A percentile compares a stretch with the other conserved stretches of the same genome.
phyloP scores from a whole-genome alignment of 2,113 vertebrate genomes.

The Cyprinodon brontotheroides region DNA sequence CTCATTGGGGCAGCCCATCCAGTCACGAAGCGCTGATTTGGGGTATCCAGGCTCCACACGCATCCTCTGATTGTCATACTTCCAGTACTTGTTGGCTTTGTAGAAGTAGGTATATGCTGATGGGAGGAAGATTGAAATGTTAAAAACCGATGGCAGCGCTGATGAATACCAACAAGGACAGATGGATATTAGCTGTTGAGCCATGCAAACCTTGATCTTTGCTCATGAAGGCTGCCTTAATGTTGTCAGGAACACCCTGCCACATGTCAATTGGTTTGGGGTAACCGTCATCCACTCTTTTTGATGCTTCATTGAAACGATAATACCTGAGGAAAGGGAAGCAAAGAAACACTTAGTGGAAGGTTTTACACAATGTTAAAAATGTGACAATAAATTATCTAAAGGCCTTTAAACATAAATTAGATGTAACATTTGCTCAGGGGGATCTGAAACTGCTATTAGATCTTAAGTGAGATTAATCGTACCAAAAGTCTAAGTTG shows the following conservation, averaged over 20 bases:
- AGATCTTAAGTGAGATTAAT: background rate
- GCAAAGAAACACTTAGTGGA: background rate
- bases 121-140: background rate
- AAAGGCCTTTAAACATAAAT: background rate
- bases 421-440: background rate
- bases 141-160: background rate
- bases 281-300: slow-evolving; percentile 84
- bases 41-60: slow-evolving; percentile 89
- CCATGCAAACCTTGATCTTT: slow-evolving; percentile 84
- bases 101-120: slow-evolving; percentile 91
- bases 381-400: background rate
- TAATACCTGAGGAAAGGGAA: slow-evolving; percentile 81
- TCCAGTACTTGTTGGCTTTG: slow-evolving; percentile 93
- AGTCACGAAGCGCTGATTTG: slow-evolving; percentile 87
- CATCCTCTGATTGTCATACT: slow-evolving; percentile 91
- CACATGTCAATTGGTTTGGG: slow-evolving; percentile 86
- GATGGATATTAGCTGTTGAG: background rate
- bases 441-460: background rate
- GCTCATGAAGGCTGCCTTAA: slow-evolving; percentile 88
- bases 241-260: slow-evolving; percentile 88
- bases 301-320: slow-evolving; percentile 85
- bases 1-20: slow-evolving; percentile 85
- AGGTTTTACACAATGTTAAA: background rate
- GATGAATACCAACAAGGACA: background rate
- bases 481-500: background rate